Percentiles rank a stretch among this genome's conserved stretches.
These are phyloP conservation scores for Charanyca ferruginea DNA, from an alignment of 2,888 invertebrate species.

Conservation along the genomic window DNA sequence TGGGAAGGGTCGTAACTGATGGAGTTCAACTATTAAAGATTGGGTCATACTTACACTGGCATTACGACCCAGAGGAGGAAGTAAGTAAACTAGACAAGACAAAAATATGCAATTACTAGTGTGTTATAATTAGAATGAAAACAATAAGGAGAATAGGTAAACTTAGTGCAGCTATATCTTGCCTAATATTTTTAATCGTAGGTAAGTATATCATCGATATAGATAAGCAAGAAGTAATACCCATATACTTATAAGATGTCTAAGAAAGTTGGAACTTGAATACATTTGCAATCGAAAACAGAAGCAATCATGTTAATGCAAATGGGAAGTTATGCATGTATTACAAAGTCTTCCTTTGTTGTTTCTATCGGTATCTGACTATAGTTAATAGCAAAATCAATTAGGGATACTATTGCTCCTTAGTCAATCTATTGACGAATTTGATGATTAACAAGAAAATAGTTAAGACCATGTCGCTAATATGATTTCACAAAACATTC, in stretches of 20 bases:
- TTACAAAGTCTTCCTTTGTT: not conserved
- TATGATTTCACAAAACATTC: too few species aligned
- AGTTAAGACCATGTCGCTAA: not conserved
- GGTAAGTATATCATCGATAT: constrained; percentile 54
- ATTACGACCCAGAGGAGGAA: constrained; percentile 4
- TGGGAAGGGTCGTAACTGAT: constrained; percentile 5
- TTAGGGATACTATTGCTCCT: not conserved
- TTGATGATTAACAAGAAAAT: not conserved
- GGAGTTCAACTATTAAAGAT: not conserved
- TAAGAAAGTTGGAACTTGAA: constrained; percentile 9
- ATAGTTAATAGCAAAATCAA: constrained; percentile 2
- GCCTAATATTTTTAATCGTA: constrained; percentile 54
- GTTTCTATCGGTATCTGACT: not conserved
- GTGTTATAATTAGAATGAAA: constrained; percentile 31
- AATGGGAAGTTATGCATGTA: constrained; percentile 7
- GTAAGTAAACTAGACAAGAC: constrained; percentile 25
- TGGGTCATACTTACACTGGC: not conserved
- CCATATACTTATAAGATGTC: constrained; percentile 16
- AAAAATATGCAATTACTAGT: constrained; percentile 46
- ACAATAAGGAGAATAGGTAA: constrained; percentile 28
- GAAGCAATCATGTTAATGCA: not conserved
- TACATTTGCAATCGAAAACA: constrained; percentile 11
- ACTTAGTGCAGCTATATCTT: constrained; percentile 53
- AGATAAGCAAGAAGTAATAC: constrained; percentile 27
- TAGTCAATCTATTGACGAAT: too few species aligned